Evolutionary conservation across 2,797 vertebrate genomes (phyloP), one percentile per base, ranked within the genome.

Genomic region (Sebastes oblongus): DNA sequence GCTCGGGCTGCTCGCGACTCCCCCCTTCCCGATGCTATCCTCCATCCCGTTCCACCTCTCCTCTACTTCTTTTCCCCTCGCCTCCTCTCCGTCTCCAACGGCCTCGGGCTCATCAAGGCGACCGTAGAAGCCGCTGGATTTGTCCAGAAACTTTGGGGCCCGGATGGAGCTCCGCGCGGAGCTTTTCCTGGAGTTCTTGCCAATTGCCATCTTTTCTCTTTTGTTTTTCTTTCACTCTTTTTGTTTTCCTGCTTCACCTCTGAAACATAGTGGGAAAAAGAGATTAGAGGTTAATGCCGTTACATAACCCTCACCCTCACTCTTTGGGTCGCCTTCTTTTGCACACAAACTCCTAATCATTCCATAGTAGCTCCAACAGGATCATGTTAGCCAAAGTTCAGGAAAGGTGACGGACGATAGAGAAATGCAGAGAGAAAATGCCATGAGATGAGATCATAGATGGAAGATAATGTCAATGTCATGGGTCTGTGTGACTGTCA

Each of bases 61-160:
- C 55, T 61, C 83, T 13, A 36, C 76, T 22, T 42, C 81, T 0
- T n/a, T n/a, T 6, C 39, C n/a, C 14, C 4, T 69, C 36, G 75
- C 67, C 22, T 54, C 87, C 27, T 83, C 78, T 9, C 6, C 77
- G n/a, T 68, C 72, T 30, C 27, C 55, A 3, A 66, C 11, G 0
- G 16, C 24, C 72, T 91, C 91, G 0, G 88, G 90, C 73, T 96
- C 95, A 10, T 95, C 94, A 1, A 96, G 92, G 61, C 95, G 95
- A 11, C 94, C 89, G 4, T 96, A 96, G 78, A 96, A 95, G 36
- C 95, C 96, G 1, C 56, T 87, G 66, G 94, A 81, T 75, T 92
- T 92, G 88, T 96, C 95, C 69, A 96, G 86, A 73, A 95, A 96
- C 83, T 95, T 94, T 14, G 94, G 95, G 8, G 94, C 86, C 56